Evolutionary conservation across 2,888 invertebrate genomes (phyloP), one percentile per base, ranked within the genome.

Genomic region (Trichopria drosophilae): DNA sequence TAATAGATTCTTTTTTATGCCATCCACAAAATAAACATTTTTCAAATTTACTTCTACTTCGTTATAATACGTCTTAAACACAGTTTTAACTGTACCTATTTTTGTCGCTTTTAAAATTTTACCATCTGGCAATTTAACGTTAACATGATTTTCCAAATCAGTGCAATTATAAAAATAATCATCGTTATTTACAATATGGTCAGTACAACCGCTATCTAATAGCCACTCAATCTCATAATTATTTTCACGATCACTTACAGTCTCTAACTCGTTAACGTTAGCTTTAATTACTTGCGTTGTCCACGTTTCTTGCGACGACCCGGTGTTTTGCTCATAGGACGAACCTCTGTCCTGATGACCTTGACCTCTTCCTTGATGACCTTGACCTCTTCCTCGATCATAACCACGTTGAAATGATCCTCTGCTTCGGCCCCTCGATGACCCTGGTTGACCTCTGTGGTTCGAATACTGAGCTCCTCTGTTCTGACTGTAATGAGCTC

Each of bases 161-260:
- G 26, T 22, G 46, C 28, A 55, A n/a, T 57, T 23, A 35, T 48
- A 18, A 45, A 52, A 59, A 29, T 35, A 49, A 34, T 40, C 43
- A 12, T 55, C 52, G 32, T 59, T 29, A 22, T 52, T 59, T 7
- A 57, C 39, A n/a, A 59, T 52, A 20, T 57, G 55, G 31, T 57
- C 51, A 2, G 59, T 52, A 36, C 57, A 59, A 3, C 55, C 57
- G 34, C 57, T 59, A 35, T 59, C 57, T 15, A 57, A 24, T 18
- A 59, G 15, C 57, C 55, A 59, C 15, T 51, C 20, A 15, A 51
- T 51, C 24, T 55, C 36, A 20, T 47, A 34, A 24, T 15, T 2
- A 6, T 6, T 13, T 18, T 29, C 10, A 35, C 12, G 16, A 5
- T 13, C 15, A 6, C 10, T 35, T 20, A 15, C 16, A 13, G n/a